A percentile compares a stretch with the other conserved stretches of the same genome.
phyloP scores from a whole-genome alignment of 2,113 vertebrate species.

The Semnornis frantzii region DNA sequence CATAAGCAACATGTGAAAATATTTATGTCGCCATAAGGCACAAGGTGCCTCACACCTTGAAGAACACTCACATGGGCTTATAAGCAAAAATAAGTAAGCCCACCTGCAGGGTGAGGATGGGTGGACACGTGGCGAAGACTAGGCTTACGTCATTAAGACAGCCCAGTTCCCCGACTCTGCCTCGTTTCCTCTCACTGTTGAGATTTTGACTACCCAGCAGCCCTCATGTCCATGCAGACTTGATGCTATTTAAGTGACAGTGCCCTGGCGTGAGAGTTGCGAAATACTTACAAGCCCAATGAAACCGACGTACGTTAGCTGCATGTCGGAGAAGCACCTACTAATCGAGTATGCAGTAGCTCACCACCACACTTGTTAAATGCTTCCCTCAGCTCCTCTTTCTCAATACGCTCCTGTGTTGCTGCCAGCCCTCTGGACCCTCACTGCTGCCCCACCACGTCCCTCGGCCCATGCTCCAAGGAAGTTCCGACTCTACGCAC shows the following conservation, averaged over 20 bases:
- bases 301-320: not conserved
- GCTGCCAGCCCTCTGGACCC: not conserved
- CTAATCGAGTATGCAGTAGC: rapidly evolving
- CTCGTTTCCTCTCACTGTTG: rapidly evolving
- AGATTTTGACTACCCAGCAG: rapidly evolving
- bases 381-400: not conserved
- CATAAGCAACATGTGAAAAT: not conserved
- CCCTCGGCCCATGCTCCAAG: too few relatives aligned
- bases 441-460: rapidly evolving
- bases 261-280: not conserved
- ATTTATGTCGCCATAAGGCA: not conserved
- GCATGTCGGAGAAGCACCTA: rapidly evolving
- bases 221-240: not conserved
- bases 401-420: rapidly evolving
- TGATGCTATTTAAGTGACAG: not conserved
- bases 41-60: rapidly evolving
- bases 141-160: not conserved
- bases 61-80: not conserved
- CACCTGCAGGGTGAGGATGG: not conserved
- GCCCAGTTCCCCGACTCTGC: too few relatives aligned
- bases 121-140: rapidly evolving
- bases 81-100: not conserved
- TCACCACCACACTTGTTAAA: not conserved
- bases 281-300: not conserved
- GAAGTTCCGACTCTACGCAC: not conserved